Base-by-base conservation (phyloP, 1,140 invertebrate genomes). In the Ceratina australensis region DNA sequence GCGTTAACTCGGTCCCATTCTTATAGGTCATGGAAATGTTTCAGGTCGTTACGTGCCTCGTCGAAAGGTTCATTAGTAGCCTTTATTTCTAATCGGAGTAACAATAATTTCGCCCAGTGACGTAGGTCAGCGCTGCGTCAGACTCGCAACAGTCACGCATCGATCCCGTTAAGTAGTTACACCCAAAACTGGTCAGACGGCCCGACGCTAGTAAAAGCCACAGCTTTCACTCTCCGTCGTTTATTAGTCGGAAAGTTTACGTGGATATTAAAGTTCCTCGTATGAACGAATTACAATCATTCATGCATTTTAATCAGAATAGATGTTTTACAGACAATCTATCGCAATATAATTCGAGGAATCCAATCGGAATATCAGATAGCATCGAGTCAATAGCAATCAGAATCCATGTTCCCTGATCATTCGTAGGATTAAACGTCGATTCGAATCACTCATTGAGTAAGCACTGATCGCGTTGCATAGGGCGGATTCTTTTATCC, bases 401-500 rank as follows among this genome's bases (percentile, higher is more conserved):
- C 33, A 42, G 33, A 42, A 7, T 42, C 33, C 33, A 33, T 33
- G 33, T 10, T 42, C 33, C 10, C 33, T 42, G 33, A 42, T 42
- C 33, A 10, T 42, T 3, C 5, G 18, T 8, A 28, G 72, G 49
- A 72, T 72, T 57, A 47, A 67, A 57, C 20, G 59, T 80, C 54
- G 81, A 83, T 80, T 65, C 50, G 75, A 80, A 78, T 74, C 52
- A 42, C 59, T 56, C 3, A 22, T 52, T 59, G 8, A 26, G 16
- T 20, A 59, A 49, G 65, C 68, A 76, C 26, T 61, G 16, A 54
- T 18, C 67, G 81, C 72, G 78, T 61, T 61, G 59, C 76, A 54
- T 52, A 78, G 73, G 64, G 57, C 59, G 33, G n/a, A 42, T 10
- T 42, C 72, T 63, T 85, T 85, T 85, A 80, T 81, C 80, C 54